Percentiles rank a stretch among this genome's conserved stretches.
phyloP scores from a whole-genome alignment of 2,113 vertebrate genomes.

The Anthoscopus minutus region DNA sequence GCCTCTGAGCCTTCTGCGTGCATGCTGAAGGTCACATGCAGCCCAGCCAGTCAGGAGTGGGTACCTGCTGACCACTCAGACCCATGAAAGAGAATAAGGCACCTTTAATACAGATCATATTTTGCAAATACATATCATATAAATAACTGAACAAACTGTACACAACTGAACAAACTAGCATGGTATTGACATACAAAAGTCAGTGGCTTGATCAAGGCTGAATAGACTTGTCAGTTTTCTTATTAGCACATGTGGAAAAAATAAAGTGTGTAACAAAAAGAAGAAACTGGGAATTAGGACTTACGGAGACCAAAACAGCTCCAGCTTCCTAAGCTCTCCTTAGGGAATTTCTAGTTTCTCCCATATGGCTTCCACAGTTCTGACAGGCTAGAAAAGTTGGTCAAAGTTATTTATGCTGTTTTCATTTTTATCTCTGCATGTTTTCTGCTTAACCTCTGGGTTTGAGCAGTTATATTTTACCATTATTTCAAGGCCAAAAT shows the following conservation, averaged over 20 bases:
- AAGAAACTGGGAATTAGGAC: neutral
- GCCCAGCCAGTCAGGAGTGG: neutral
- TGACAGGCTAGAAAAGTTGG: neutral
- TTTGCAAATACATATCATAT: neutral
- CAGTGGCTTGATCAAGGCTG: neutral
- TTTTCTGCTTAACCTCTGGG: neutral
- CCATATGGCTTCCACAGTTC: neutral
- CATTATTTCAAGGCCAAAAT: slow-evolving; percentile 15
- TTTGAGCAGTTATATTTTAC: neutral
- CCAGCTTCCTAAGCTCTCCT: neutral
- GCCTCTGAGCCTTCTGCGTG: neutral
- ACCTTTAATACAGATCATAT: neutral
- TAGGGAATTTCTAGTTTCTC: neutral
- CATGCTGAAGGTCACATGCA: neutral
- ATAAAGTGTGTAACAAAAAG: neutral
- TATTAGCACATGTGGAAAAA: neutral
- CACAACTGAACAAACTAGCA: neutral
- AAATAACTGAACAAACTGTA: neutral
- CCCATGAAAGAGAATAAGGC: neutral
- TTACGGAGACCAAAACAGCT: neutral
- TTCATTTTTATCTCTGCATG: neutral
- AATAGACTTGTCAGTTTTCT: neutral
- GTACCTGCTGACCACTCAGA: neutral
- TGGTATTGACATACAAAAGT: neutral
- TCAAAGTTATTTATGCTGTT: neutral